phyloP scores from a whole-genome alignment of 1,140 invertebrate species.

The Brachionus sp. region DNA sequence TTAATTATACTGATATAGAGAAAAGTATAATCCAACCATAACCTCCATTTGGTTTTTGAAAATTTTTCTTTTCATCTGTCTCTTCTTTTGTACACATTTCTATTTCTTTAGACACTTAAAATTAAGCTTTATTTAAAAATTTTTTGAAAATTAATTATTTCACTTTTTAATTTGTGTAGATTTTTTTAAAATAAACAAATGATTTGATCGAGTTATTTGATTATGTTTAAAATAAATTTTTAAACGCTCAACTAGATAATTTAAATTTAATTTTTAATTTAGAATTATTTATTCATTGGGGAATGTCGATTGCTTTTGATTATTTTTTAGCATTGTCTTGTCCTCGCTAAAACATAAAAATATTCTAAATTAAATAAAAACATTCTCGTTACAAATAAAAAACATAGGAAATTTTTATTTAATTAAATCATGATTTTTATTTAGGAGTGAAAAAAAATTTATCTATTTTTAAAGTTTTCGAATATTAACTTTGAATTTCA shows the following conservation, averaged over 20 bases:
- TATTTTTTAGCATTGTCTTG: neutral
- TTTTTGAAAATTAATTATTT: neutral
- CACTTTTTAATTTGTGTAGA: neutral
- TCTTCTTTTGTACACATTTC: neutral
- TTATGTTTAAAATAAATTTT: neutral
- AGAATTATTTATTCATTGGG: neutral
- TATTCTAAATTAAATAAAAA: no score
- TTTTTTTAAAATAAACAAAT: neutral
- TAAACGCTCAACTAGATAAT: neutral
- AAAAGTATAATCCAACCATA: constrained; percentile 40
- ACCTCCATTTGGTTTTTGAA: constrained; percentile 42
- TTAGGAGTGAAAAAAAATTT: neutral
- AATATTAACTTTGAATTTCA: no score
- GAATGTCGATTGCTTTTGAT: neutral
- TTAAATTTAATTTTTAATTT: neutral
- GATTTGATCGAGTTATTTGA: neutral
- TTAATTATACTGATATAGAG: neutral
- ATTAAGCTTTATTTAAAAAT: neutral
- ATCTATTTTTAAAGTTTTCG: neutral
- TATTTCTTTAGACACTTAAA: neutral
- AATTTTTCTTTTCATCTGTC: neutral
- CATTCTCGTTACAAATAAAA: no score
- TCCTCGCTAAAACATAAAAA: no score
- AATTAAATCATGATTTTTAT: neutral
- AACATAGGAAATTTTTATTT: no score